Evolutionary conservation across 1,140 invertebrate genomes (phyloP).

Genomic region (Drosophila quadrilineata): DNA sequence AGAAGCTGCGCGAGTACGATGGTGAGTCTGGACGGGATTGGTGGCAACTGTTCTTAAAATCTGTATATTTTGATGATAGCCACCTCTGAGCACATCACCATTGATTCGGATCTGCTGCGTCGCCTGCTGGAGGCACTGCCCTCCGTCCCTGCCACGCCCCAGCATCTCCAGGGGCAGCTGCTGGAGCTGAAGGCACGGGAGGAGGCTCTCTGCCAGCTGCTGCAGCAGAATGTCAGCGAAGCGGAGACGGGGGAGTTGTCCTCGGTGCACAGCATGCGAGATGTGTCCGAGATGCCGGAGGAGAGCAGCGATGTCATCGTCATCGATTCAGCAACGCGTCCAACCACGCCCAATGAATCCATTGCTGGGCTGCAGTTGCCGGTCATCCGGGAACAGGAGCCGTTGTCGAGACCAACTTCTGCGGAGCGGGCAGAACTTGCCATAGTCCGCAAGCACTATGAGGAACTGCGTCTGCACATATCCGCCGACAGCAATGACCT

Average conservation of each 20-base stretch:
- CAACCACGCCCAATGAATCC: constrained; percentile 55
- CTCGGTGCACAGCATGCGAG: constrained; percentile 68
- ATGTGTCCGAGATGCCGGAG: constrained; percentile 59
- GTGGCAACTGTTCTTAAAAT: neutral
- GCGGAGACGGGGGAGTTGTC: constrained; percentile 61
- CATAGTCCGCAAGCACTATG: constrained; percentile 59
- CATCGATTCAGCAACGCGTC: constrained; percentile 59
- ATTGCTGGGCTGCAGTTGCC: constrained; percentile 43
- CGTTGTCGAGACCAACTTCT: constrained; percentile 1
- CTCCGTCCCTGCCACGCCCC: constrained; percentile 78
- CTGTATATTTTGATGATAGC: constrained; percentile 23
- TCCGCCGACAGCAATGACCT: constrained; percentile 55
- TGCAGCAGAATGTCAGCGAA: constrained; percentile 45
- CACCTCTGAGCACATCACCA: constrained; percentile 78
- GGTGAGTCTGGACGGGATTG: constrained; percentile 81
- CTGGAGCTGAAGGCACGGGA: constrained; percentile 84
- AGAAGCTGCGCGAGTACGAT: constrained; percentile 84
- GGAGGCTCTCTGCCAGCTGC: constrained; percentile 82
- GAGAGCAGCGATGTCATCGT: neutral
- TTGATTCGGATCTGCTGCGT: constrained; percentile 84
- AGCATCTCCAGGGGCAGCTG: constrained; percentile 83
- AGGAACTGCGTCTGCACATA: constrained; percentile 66
- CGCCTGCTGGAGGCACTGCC: constrained; percentile 83
- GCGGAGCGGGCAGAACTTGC: constrained; percentile 39
- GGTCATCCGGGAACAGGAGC: constrained; percentile 19